phyloP scores from a whole-genome alignment of 1,140 invertebrate species.

The Drosophila pseudoananassae region DNA sequence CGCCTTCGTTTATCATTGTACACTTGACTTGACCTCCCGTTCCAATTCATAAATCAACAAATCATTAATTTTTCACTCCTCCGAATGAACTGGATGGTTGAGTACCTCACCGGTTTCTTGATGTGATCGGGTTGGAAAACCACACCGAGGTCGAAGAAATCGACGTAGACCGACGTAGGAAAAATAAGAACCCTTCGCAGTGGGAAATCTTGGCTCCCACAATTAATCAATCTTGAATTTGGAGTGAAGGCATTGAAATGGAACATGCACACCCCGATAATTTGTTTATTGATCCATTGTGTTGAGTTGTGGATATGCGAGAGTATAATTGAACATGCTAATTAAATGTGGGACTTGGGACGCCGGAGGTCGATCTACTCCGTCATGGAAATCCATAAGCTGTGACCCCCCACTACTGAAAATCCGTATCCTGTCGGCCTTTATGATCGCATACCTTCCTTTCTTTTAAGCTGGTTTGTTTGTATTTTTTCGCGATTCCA shows the following conservation, averaged over 20 bases:
- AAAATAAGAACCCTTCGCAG: constrained; percentile 54
- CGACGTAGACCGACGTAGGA: constrained; percentile 12
- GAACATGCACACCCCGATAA: constrained; percentile 72
- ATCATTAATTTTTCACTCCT: constrained; percentile 82
- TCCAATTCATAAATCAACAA: constrained; percentile 83
- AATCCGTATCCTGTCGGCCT: constrained; percentile 67
- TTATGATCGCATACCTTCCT: constrained; percentile 56
- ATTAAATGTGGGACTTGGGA: constrained; percentile 63
- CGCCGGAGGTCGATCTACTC: constrained; percentile 36
- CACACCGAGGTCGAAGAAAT: constrained; percentile 23
- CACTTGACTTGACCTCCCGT: constrained; percentile 79
- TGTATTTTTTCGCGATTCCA: background rate
- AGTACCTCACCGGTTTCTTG: constrained; percentile 33
- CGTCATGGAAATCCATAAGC: constrained; percentile 37
- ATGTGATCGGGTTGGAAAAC: constrained; percentile 9
- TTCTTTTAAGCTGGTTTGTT: background rate
- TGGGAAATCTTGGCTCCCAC: constrained; percentile 79
- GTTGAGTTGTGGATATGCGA: constrained; percentile 34
- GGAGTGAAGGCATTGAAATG: constrained; percentile 60
- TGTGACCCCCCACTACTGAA: constrained; percentile 54
- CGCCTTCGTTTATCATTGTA: constrained; percentile 65
- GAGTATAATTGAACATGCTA: constrained; percentile 63
- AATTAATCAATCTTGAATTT: constrained; percentile 71
- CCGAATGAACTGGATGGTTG: constrained; percentile 27
- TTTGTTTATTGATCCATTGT: constrained; percentile 77